Evolutionary conservation across 2,113 vertebrate genomes (phyloP).

Genomic region (Sinocyclocheilus maitianheensis): DNA sequence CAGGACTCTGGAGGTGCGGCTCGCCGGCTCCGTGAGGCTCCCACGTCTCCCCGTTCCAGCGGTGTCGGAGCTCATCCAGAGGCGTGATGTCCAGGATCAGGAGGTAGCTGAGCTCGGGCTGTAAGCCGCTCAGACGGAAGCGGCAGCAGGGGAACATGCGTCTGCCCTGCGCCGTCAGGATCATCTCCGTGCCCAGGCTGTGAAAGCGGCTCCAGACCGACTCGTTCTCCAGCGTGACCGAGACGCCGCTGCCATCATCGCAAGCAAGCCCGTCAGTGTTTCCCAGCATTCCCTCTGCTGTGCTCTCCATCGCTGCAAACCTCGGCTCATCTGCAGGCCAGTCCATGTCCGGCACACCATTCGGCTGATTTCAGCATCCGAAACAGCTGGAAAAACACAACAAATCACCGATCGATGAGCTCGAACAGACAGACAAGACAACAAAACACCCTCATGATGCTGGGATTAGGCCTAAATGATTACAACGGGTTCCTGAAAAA

Average conservation of each 20-base stretch:
- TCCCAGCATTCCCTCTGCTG: slow-evolving; percentile 13
- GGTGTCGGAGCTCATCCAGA: slow-evolving; percentile 82
- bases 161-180: slow-evolving; percentile 90
- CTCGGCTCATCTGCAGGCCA: background rate
- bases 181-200: slow-evolving; percentile 91
- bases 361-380: background rate
- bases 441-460: too few species aligned
- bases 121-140: slow-evolving; percentile 86
- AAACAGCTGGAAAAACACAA: background rate
- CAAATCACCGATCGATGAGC: background rate
- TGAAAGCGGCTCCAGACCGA: slow-evolving; percentile 92
- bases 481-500: too few species aligned
- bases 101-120: slow-evolving; percentile 80
- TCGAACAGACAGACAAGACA: background rate
- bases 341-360: too few species aligned
- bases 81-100: slow-evolving; percentile 89
- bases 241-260: background rate
- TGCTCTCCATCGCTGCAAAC: background rate
- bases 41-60: slow-evolving; percentile 86
- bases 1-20: slow-evolving; percentile 77
- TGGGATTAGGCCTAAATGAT: too few species aligned
- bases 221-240: slow-evolving; percentile 87
- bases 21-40: slow-evolving; percentile 80
- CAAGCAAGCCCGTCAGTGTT: background rate
- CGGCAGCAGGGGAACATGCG: slow-evolving; percentile 96